phyloP scores from a whole-genome alignment of 37 sponge, comb jelly and placozoan species.

The Ianthella basta region DNA sequence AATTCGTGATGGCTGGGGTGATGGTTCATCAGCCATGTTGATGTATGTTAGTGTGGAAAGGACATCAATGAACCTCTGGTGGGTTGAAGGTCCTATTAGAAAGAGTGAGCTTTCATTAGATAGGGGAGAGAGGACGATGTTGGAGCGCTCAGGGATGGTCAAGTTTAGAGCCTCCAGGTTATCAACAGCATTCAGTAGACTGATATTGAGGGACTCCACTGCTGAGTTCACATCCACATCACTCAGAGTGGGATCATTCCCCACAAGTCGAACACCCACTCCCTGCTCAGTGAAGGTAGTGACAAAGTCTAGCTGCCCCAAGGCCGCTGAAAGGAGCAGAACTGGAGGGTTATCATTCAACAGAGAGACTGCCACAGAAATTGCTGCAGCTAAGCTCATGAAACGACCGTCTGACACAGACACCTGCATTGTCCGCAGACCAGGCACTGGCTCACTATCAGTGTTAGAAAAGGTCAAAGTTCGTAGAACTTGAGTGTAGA shows the following conservation, averaged over 20 bases:
- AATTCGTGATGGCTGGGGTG: constrained; percentile 16
- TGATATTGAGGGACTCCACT: constrained; percentile 42
- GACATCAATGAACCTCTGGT: constrained; percentile 22
- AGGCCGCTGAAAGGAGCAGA: not conserved
- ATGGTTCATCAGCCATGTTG: constrained; percentile 66
- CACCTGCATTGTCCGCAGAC: constrained; percentile 4
- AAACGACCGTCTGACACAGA: constrained; percentile 45
- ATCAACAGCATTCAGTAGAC: constrained; percentile 56
- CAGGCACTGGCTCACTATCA: constrained; percentile 42
- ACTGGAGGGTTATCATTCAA: constrained; percentile 32
- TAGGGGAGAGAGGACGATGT: not conserved
- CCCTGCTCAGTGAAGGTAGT: constrained; percentile 7
- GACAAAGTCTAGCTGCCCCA: not conserved
- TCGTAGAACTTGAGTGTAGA: constrained; percentile 27
- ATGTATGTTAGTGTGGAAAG: constrained; percentile 55
- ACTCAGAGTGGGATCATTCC: constrained; percentile 27
- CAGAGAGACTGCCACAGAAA: not conserved
- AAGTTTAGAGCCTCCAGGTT: constrained; percentile 29
- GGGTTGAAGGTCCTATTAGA: constrained; percentile 47
- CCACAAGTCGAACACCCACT: constrained; percentile 25
- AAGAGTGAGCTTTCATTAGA: not conserved
- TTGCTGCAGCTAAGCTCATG: constrained; percentile 21
- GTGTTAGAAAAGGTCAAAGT: constrained; percentile 48
- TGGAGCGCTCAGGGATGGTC: not conserved
- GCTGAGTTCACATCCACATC: constrained; percentile 48